Evolutionary conservation across 2,797 vertebrate genomes (phyloP), one percentile per base, ranked within the genome.

Genomic region (Tarsius wallacei): DNA sequence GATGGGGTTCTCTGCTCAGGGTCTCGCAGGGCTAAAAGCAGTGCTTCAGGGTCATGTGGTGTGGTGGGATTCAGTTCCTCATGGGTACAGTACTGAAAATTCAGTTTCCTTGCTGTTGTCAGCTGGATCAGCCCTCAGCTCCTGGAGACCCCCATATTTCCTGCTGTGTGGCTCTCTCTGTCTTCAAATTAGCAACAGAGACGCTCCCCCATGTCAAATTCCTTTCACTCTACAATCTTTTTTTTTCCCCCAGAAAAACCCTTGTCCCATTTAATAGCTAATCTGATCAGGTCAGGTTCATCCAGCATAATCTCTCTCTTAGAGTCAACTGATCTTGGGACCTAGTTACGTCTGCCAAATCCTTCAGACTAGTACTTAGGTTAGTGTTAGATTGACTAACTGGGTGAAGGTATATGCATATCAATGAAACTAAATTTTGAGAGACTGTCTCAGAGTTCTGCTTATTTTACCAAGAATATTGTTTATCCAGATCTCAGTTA

Each of bases 401-500:
- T 63, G 53, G 17, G n/a, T 36, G 64, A 71, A 14, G 24, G 1
- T 51, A 5, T 71, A 10, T 70, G 21, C 36, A 36, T 26, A 6
- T 7, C 10, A 42, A 68, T 24, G 1, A 51, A 22, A 70, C 47
- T 63, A 64, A 71, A 64, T 64, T 63, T 77, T 13, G 49, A 28
- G 28, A 11, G 2, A 6, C 42, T 26, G 49, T 78, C 63, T 83
- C 36, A 63, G 42, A 81, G 55, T 80, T 88, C 51, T 21, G 26
- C 31, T 47, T 74, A 33, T 28, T 9, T 88, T 33, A 70, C 28
- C 53, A 91, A 88, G 19, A 86, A 63, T 89, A 81, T 61, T 76
- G 6, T 92, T 94, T 33, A 68, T 74, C 73, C 42, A 81, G 57
- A 92, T 73, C 53, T 78, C 33, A 96, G 55, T 19, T 53, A 88